Evolutionary conservation across 2,797 vertebrate genomes (phyloP).

Genomic region (Rousettus madagascariensis): DNA sequence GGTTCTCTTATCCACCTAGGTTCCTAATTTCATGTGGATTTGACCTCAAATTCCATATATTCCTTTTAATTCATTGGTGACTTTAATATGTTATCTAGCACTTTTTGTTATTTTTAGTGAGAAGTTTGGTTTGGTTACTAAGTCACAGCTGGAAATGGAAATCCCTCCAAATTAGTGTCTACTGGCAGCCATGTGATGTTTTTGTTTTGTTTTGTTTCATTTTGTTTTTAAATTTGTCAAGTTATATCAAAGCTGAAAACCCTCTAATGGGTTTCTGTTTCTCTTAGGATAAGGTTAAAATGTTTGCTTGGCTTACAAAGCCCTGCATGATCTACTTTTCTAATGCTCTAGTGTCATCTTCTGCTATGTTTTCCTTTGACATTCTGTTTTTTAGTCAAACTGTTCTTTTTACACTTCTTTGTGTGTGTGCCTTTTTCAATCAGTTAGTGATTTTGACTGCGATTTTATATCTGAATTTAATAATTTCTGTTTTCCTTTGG

Average conservation of each 20-base stretch:
- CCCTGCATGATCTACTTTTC: not conserved
- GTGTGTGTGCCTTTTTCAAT: not conserved
- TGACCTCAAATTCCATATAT: not conserved
- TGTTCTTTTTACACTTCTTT: not conserved
- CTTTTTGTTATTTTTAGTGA: not conserved
- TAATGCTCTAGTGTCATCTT: not conserved
- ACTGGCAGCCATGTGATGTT: not conserved
- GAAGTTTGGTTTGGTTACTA: not conserved
- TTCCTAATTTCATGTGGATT: not conserved
- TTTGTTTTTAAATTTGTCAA: not conserved
- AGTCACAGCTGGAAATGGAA: not conserved
- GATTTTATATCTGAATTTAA: not conserved
- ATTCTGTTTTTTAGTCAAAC: not conserved
- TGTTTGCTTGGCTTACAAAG: not conserved
- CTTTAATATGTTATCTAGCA: not conserved
- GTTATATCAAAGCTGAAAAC: not conserved
- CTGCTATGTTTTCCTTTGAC: not conserved
- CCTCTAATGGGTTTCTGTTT: conserved; percentile 27
- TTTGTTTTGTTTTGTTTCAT: not conserved
- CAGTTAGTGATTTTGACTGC: not conserved
- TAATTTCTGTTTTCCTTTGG: not conserved
- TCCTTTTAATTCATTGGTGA: not conserved
- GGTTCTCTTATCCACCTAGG: not conserved
- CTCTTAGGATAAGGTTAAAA: not conserved
- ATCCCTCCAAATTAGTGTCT: not conserved